Evolutionary conservation across 2,113 vertebrate species (phyloP).

Genomic region (Tachysurus fulvidraco): DNA sequence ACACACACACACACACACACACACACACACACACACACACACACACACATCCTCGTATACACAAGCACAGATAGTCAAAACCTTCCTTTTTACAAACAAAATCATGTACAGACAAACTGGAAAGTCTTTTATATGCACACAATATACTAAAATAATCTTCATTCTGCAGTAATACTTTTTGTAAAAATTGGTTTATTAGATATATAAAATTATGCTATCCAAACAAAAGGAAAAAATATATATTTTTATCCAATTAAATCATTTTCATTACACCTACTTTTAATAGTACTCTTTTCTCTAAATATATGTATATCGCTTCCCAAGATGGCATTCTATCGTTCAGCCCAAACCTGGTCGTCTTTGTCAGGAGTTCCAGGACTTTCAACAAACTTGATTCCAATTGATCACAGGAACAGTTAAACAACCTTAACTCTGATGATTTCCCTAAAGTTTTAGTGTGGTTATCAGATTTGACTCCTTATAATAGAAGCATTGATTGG

Average conservation of each 20-base stretch:
- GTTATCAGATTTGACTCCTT: no score
- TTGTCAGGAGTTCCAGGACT: not conserved
- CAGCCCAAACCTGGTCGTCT: not conserved
- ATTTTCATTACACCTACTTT: not conserved
- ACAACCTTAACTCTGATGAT: no score
- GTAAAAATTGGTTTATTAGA: no score
- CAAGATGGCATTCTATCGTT: not conserved
- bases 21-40: slow-evolving; percentile 27
- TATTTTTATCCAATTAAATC: not conserved
- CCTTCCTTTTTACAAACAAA: not conserved
- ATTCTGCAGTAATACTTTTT: not conserved
- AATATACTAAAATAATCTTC: not conserved
- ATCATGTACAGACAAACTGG: no score
- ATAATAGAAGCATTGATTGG: no score
- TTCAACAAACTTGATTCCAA: not conserved
- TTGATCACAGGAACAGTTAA: not conserved
- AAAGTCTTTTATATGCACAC: no score
- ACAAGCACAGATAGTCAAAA: slow-evolving; percentile 1
- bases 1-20: slow-evolving; percentile 28
- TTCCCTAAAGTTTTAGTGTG: no score
- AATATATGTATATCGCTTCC: not conserved
- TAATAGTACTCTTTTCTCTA: no score
- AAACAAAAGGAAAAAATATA: not conserved
- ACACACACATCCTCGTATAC: slow-evolving; percentile 3
- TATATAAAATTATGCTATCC: not conserved